Conservation (phyloP, 2,888 invertebrate genomes). For the Erynnis tages region DNA sequence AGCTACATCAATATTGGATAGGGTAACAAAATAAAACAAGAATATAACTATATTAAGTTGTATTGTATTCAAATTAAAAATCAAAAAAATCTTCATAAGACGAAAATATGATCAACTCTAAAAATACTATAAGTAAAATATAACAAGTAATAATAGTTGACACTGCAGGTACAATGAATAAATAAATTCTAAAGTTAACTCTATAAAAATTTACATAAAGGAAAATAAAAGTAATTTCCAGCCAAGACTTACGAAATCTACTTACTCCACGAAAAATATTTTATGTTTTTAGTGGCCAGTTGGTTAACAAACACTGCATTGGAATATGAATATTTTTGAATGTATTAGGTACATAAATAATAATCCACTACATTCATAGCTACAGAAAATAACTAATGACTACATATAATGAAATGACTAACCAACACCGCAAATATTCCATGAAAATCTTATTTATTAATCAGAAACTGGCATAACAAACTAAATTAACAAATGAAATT, state of each 20-base stretch:
- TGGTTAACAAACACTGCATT: neutral
- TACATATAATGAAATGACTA: conserved; percentile 36
- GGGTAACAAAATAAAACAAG: no score
- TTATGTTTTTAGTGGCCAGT: conserved; percentile 15
- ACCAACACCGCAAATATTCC: conserved; percentile 41
- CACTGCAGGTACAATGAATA: no score
- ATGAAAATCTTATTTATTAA: conserved; percentile 44
- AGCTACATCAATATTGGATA: no score
- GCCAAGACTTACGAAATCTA: conserved; percentile 26
- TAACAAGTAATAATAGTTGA: no score
- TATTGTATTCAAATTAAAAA: no score
- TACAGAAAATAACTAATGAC: conserved; percentile 24
- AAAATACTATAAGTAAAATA: no score
- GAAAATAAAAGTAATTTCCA: conserved; percentile 29
- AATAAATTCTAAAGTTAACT: neutral
- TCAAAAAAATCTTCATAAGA: no score
- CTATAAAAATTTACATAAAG: neutral
- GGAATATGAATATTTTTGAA: no score
- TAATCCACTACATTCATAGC: neutral
- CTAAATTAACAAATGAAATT: conserved; percentile 49
- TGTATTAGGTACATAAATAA: no score
- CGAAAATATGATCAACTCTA: no score
- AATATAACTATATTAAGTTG: no score
- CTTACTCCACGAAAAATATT: conserved; percentile 1
- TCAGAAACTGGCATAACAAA: conserved; percentile 54